Evolutionary conservation across 2,113 vertebrate species (phyloP), one percentile per base, ranked within the genome.

Genomic region (Notarius lentiginosus): DNA sequence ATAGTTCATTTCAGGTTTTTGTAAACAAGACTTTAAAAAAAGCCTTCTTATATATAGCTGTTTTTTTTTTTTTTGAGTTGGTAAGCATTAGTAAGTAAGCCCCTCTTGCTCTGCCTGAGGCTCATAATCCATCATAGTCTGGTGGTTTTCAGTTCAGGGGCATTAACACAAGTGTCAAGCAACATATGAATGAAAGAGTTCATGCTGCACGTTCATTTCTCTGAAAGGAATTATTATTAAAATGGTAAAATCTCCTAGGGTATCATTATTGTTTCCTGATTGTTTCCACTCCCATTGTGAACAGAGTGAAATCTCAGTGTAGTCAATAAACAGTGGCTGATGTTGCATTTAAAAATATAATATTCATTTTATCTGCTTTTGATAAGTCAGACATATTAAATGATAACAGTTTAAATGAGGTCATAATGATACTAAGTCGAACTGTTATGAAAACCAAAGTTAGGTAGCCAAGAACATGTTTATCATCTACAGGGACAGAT

Each of bases 1-100:
- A 65, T 17, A 77, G 84, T 63, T 61, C 27, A 73, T 72, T 70
- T 34, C 30, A 61, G 56, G 79, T 61, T 41, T 81, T 61, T 60
- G 17, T 81, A 60, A 76, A 41, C n/a, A 56, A 53, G 51, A 66
- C 18, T 84, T 61, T 1, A 73, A 49, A 47, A 73, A 30, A 4
- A 30, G n/a, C 10, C 10, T 1, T 4, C 2, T 5, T 15, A 0
- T n/a, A 1, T 65, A 24, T 24, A 9, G 24, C 9, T 24, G 2
- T 24, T 22, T 61, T 22, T 8, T 61, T 24, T 4, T 9, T 66
- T 66, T 65, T 66, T 27, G 18, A 12, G 20, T 63, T 56, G 0
- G 7, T 27, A 68, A 79, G 47, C 24, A 17, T 14, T 55, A 17
- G 24, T 73, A 73, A 47, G 8, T 41, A 41, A 41, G 41, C 30